Base-by-base conservation (phyloP, 1,140 invertebrate species). In the Hirudo medicinalis region DNA sequence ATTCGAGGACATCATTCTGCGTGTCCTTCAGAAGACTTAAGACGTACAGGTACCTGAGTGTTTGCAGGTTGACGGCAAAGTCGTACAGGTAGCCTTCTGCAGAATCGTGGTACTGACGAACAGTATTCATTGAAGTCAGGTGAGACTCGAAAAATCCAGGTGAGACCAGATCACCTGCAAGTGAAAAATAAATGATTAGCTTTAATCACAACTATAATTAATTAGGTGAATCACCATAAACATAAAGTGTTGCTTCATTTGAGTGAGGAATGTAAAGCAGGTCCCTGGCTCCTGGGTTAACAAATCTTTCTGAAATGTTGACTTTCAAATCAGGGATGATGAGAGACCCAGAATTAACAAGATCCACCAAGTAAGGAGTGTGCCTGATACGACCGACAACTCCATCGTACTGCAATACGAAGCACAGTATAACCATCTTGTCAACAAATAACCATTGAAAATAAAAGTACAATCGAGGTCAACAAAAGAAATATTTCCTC, bases 151-250 rank as follows among this genome's bases (percentile, higher is more conserved):
- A 69, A 40, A 72, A 68, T 22, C 72, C 72, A 72, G 72, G 72
- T 27, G 72, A 72, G 11, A 72, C 72, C 43, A 72, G 22, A 69
- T 72, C 67, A n/a, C 72, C 72, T 69, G 32, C 15, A 72, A 72
- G 49, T 22, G 49, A 43, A 67, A 57, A 63, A 63, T 20, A 63
- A 57, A 22, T 22, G 8, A 2, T 63, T 32, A 25, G 29, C 57
- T 4, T n/a, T 6, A 2, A 49, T 49, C 3, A 49, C 57, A 63
- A n/a, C 8, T 32, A n/a, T 8, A 63, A 22, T 13, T 13, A 11
- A 22, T 15, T 9, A 32, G 53, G 32, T 36, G 2, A 36, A 36
- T 32, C 29, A 71, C 70, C 70, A 36, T 66, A 71, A 32, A 71
- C 57, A 22, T 71, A 66, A 49, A 71, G 70, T 8, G 54, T 57